Base-by-base conservation (phyloP, 2,797 vertebrate species). In the Characodon lateralis region DNA sequence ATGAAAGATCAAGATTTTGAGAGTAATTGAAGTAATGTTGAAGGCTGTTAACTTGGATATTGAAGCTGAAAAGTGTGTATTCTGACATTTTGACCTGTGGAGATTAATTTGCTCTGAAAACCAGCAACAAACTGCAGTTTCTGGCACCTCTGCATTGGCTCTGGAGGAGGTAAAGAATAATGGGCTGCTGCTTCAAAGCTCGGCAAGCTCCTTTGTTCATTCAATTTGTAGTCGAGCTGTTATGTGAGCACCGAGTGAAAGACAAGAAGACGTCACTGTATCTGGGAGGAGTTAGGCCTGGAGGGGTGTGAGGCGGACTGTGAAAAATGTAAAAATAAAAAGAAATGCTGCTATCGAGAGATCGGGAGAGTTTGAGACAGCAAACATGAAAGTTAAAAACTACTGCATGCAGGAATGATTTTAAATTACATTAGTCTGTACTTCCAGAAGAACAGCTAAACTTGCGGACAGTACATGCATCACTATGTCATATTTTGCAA, bases 241-340 rank as follows among this genome's bases (percentile, higher is more conserved):
- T 86, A 81, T n/a, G 24, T 83, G 87, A 91, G 78, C 86, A 77
- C 5, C 66, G 61, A 83, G 80, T 26, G 5, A 77, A 77, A 76
- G 55, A 82, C 74, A 79, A 26, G 46, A 56, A 83, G 82, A 76
- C 79, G 77, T 84, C 50, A 70, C 50, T 76, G 74, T 84, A 41
- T 74, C 53, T 46, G 72, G 43, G 56, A 71, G 68, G 69, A 78
- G 73, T 61, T 28, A 43, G 71, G 68, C 72, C 75, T 35, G n/a
- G 28, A 48, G 43, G 26, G n/a, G 26, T 31, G 20, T n/a, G 26
- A 76, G 69, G 72, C 1, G 77, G 78, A 43, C 35, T 74, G 53
- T 66, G 78, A 73, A 74, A 66, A 78, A 22, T 65, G 66, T 55
- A 41, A 71, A 7, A 14, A n/a, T 4, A 56, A 46, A 56, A 46